Percentiles rank a stretch among this genome's conserved stretches.
phyloP scores from a whole-genome alignment of 2,113 vertebrate genomes.

The Chrysochloris asiatica region DNA sequence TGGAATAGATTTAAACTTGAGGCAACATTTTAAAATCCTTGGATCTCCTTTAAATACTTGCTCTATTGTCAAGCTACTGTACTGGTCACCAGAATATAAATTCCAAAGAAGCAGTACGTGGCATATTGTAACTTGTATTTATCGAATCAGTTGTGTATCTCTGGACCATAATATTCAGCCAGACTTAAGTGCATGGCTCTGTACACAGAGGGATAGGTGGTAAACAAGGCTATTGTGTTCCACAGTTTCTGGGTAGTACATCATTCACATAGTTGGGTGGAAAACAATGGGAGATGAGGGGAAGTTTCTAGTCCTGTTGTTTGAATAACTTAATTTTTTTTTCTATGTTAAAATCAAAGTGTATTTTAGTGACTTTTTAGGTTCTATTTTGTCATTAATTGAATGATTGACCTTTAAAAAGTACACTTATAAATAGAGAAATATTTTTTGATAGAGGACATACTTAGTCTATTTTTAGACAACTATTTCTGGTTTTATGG shows the following conservation, averaged over 20 bases:
- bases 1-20: constrained; percentile 26
- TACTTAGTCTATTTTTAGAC: not conserved
- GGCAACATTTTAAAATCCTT: constrained; percentile 43
- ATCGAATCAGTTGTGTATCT: not conserved
- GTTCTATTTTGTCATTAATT: not conserved
- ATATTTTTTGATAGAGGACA: not conserved
- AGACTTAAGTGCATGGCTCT: not conserved
- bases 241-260: not conserved
- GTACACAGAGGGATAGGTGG: too few species aligned
- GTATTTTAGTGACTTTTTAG: not conserved
- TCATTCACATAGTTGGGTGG: not conserved
- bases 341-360: constrained; percentile 23
- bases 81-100: not conserved
- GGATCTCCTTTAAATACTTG: not conserved
- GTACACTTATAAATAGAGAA: not conserved
- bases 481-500: constrained; percentile 39
- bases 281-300: not conserved
- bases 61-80: not conserved
- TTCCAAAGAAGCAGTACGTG: not conserved
- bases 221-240: too few species aligned
- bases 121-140: not conserved
- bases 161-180: constrained; percentile 29
- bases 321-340: constrained; percentile 16
- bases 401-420: constrained; percentile 47
- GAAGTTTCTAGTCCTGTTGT: constrained; percentile 24